Conservation (phyloP, 2,797 vertebrate species). For the Orestias chungarensis region DNA sequence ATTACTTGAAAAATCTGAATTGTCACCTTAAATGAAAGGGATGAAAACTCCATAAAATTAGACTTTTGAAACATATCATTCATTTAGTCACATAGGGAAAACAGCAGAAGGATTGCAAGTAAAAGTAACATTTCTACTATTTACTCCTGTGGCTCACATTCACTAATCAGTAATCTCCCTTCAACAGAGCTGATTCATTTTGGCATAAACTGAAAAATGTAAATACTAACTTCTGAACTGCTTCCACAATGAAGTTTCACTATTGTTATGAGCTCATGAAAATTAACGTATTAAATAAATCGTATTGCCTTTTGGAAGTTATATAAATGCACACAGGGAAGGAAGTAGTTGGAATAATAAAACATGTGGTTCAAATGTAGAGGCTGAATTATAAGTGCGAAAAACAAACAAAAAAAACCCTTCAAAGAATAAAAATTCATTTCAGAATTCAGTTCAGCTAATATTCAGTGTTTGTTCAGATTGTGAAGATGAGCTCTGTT, state of each 20-base stretch:
- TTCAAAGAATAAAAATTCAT: not conserved
- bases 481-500: not conserved
- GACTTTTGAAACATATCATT: not conserved
- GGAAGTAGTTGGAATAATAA: not conserved
- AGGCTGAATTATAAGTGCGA: not conserved
- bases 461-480: not conserved
- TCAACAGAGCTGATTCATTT: not conserved
- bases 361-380: not conserved
- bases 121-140: constrained; percentile 1
- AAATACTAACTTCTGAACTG: constrained; percentile 4
- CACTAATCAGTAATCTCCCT: not conserved
- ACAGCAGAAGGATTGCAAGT: not conserved
- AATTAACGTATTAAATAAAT: not conserved
- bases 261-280: not conserved
- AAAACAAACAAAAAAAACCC: too few species aligned
- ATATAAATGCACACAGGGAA: not conserved
- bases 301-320: not conserved
- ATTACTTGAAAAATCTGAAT: not conserved
- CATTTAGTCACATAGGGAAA: not conserved
- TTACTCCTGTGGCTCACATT: not conserved
- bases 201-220: not conserved
- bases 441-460: not conserved
- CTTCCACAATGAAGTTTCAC: not conserved
- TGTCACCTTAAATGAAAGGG: not conserved
- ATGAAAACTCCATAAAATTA: not conserved